Evolutionary conservation across 2,888 invertebrate species (phyloP), one percentile per base, ranked within the genome.

Genomic region (Athalia circularis): DNA sequence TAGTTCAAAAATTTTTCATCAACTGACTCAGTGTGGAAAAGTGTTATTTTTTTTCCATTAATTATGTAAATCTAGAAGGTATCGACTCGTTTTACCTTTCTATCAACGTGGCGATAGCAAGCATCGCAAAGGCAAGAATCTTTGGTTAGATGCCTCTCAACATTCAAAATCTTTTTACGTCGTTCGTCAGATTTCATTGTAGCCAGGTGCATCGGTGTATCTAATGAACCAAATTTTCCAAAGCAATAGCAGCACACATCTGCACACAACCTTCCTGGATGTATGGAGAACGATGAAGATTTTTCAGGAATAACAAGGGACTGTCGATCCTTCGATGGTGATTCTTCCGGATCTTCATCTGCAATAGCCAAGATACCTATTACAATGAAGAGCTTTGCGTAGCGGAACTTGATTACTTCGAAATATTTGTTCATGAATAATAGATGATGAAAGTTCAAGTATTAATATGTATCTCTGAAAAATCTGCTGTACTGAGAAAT

Each of bases 51-150:
- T n/a, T 5, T n/a, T 61, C 45, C n/a, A 11, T 57, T 64, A 13
- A 54, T 15, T 54, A 57, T 54, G 11, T 45, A 72, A 59, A 72
- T 72, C 59, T 47, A 57, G 8, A 72, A 13, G 15, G 72, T 45
- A 59, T 45, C 47, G 47, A 72, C 59, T 72, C 57, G 13, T 72
- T 11, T 79, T 82, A 96, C 95, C 83, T 96, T 95, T 72, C 96
- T 92, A 90, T 96, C 96, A 75, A 97, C 95, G 87, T 96, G 96
- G 0, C 96, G 93, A 90, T 96, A 96, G 87, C 97, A 97, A 8
- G 96, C 96, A 90, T 96, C 96, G 89, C 97, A 97, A 29, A 97
- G 92, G 84, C 97, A 97, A 75, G 96, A 96, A 90, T 96, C 96
- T 80, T 95, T 94, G 0, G 95, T 95, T 77, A 96, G 91, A 87